Conservation (phyloP, 2,113 vertebrate genomes). For the Holacanthus passer region DNA sequence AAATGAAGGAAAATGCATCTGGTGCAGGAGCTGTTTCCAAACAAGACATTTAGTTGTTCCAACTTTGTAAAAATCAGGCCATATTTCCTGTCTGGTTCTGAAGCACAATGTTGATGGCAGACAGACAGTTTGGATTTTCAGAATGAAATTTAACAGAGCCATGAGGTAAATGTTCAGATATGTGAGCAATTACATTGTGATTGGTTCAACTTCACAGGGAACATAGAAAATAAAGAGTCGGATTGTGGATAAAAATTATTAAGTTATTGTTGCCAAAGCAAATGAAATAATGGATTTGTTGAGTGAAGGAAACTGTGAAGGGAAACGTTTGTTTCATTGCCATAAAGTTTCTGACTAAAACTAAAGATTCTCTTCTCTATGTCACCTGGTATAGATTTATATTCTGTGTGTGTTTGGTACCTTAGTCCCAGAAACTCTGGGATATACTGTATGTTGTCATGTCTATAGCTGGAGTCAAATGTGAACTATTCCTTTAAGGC, state of each 20-base stretch:
- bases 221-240: not conserved
- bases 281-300: slow-evolving; percentile 4
- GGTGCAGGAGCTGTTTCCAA: not conserved
- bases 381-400: slow-evolving; percentile 1
- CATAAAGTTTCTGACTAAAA: not conserved
- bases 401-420: not conserved
- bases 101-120: slow-evolving; percentile 1
- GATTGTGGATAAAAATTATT: not conserved
- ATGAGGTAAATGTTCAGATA: slow-evolving; percentile 2
- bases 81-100: slow-evolving; percentile 19
- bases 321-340: not conserved
- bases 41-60: not conserved
- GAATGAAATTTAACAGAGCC: slow-evolving; percentile 1
- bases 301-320: slow-evolving; percentile 4
- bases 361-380: not conserved
- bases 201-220: slow-evolving; percentile 1
- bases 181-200: slow-evolving; percentile 9
- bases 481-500: not conserved
- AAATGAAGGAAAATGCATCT: not conserved
- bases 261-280: not conserved
- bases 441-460: not conserved
- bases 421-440: not conserved
- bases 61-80: not conserved
- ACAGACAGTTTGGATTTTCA: slow-evolving; percentile 16
- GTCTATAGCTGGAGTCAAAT: no score